phyloP scores from a whole-genome alignment of 2,797 vertebrate genomes.

The Anomalospiza imberbis region DNA sequence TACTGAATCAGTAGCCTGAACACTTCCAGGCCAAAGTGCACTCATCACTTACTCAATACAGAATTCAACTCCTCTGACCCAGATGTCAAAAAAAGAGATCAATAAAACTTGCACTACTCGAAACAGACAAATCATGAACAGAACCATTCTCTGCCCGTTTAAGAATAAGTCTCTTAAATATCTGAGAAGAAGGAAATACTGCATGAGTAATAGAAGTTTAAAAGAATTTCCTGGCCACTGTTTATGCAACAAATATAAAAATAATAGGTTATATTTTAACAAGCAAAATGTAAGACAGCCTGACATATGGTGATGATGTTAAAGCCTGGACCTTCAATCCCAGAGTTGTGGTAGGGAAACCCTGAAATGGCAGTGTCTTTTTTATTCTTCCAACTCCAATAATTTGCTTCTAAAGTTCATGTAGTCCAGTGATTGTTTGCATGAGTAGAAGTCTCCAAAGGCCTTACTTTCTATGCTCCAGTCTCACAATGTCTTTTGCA shows the following conservation, averaged over 20 bases:
- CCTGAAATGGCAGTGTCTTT: conserved; percentile 23
- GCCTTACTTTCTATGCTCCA: conserved; percentile 32
- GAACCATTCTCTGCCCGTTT: conserved; percentile 25
- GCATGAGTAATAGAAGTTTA: conserved; percentile 35
- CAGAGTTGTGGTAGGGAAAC: conserved; percentile 36
- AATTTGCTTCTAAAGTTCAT: conserved; percentile 32
- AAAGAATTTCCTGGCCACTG: conserved; percentile 64
- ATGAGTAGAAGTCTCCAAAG: conserved; percentile 52
- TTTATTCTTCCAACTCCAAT: conserved; percentile 53
- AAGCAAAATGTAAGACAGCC: conserved; percentile 30
- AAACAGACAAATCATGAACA: conserved; percentile 28
- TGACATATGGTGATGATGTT: conserved; percentile 52
- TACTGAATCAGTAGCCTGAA: neutral
- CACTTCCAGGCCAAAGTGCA: neutral
- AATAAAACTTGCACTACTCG: neutral
- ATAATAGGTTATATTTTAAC: conserved; percentile 39
- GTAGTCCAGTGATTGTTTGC: conserved; percentile 23
- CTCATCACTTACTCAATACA: neutral
- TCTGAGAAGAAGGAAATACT: conserved; percentile 40
- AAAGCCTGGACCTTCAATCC: conserved; percentile 21
- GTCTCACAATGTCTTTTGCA: conserved; percentile 50
- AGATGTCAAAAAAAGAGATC: conserved; percentile 50
- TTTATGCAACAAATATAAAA: conserved; percentile 60
- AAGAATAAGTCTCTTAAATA: conserved; percentile 13
- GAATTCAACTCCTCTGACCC: neutral